phyloP scores from a whole-genome alignment of 2,113 vertebrate genomes.

The Symphodus melops region DNA sequence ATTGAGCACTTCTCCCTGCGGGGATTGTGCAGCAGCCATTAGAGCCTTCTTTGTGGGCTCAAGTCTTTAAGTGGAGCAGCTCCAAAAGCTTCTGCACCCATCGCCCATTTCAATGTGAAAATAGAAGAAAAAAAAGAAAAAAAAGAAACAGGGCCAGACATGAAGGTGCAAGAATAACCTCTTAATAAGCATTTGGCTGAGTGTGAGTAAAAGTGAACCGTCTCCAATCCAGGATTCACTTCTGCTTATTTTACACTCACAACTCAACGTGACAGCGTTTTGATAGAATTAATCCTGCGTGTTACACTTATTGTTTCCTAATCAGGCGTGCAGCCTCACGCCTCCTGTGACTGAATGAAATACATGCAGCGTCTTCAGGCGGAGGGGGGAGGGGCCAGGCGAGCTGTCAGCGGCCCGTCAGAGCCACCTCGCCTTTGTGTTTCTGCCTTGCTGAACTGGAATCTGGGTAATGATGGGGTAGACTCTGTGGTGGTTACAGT shows the following conservation, averaged over 20 bases:
- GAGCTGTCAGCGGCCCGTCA: slow-evolving; percentile 55
- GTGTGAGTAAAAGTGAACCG: background rate
- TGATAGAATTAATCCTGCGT: background rate
- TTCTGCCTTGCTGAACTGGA: slow-evolving; percentile 50
- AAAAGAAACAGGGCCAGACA: background rate
- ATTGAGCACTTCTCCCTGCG: no score
- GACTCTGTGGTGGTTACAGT: slow-evolving; percentile 15
- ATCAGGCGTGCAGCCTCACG: background rate
- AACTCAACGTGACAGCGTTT: background rate
- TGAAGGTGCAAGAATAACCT: background rate
- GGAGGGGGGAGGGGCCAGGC: slow-evolving; percentile 3
- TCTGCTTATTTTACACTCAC: background rate
- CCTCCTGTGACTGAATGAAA: background rate
- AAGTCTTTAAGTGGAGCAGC: no score
- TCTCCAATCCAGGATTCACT: background rate
- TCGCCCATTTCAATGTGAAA: background rate
- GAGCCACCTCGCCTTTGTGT: slow-evolving; percentile 55
- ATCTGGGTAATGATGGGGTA: slow-evolving; percentile 55
- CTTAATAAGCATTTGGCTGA: background rate
- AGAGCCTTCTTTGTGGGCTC: background rate
- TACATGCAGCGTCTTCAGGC: background rate
- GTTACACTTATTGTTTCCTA: background rate
- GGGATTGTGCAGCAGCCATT: background rate
- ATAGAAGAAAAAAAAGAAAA: no score
- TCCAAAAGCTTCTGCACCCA: background rate